Conservation (phyloP, 92 coral and sea anemone genomes). For the Meandrina meandrites region DNA sequence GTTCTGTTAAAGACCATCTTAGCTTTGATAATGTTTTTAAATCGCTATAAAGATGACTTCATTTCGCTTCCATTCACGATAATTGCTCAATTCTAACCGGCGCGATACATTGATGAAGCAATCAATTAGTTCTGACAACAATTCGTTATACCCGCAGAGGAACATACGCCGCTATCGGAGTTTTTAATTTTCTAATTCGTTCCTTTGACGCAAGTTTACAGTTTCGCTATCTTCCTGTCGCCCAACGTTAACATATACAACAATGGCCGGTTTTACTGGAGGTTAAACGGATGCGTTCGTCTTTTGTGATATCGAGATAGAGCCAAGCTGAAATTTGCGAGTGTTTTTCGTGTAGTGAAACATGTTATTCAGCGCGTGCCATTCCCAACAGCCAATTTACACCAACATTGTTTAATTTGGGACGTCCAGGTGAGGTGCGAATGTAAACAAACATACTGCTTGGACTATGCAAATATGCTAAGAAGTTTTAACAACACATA, state of each 20-base stretch:
- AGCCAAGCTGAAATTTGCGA: background rate
- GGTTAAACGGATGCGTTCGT: conserved; percentile 31
- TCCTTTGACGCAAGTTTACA: conserved; percentile 68
- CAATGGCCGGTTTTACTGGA: conserved; percentile 16
- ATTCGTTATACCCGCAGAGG: conserved; percentile 4
- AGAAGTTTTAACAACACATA: conserved; percentile 51
- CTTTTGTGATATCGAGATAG: conserved; percentile 7
- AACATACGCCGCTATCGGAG: conserved; percentile 12
- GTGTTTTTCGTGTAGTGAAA: background rate
- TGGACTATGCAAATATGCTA: conserved; percentile 52
- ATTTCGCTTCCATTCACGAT: conserved; percentile 15
- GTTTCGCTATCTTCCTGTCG: conserved; percentile 32
- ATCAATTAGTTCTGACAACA: conserved; percentile 51
- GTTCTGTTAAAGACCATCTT: background rate
- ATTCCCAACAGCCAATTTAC: conserved; percentile 34
- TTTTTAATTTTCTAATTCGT: conserved; percentile 12
- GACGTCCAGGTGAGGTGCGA: background rate
- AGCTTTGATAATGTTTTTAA: conserved; percentile 2
- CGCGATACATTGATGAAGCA: conserved; percentile 27
- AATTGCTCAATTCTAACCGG: conserved; percentile 13
- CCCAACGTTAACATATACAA: conserved; percentile 14
- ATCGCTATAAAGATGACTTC: conserved; percentile 1
- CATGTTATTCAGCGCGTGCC: conserved; percentile 28
- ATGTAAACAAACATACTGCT: conserved; percentile 58
- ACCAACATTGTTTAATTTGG: background rate